Evolutionary conservation across 2,797 vertebrate genomes (phyloP).

Genomic region (Hirundo rustica): DNA sequence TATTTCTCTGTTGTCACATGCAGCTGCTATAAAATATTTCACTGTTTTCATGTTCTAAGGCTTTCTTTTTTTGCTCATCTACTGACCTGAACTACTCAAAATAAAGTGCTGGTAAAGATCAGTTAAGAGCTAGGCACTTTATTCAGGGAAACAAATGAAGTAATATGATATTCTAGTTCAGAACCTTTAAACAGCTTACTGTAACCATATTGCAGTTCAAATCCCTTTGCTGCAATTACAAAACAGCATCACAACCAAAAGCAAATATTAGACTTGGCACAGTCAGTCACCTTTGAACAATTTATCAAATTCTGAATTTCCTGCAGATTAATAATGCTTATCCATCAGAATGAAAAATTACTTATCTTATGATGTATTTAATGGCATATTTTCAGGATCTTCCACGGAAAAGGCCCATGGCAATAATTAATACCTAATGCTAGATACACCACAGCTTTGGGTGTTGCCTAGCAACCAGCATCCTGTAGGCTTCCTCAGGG

Average conservation of each 20-base stretch:
- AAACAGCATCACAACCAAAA: not conserved
- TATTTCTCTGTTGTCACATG: not conserved
- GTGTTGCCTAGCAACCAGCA: constrained; percentile 75
- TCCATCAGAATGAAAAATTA: constrained; percentile 38
- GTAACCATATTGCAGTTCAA: not conserved
- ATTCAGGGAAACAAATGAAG: not conserved
- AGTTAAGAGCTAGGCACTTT: not conserved
- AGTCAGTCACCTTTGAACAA: not conserved
- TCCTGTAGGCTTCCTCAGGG: constrained; percentile 52
- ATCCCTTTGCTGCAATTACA: not conserved
- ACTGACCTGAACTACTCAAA: not conserved
- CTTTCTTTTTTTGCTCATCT: not conserved
- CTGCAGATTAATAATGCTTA: not conserved
- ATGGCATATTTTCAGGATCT: constrained; percentile 68
- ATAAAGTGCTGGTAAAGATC: constrained; percentile 6
- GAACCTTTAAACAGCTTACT: constrained; percentile 15
- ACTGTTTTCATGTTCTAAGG: not conserved
- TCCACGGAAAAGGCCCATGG: constrained; percentile 51
- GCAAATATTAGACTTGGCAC: not conserved
- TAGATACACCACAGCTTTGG: constrained; percentile 64
- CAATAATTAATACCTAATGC: constrained; percentile 77
- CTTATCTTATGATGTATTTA: constrained; percentile 35
- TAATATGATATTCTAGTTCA: not conserved
- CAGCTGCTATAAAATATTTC: not conserved
- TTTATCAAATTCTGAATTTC: constrained; percentile 14